Evolutionary conservation across 2,113 vertebrate genomes (phyloP).

Genomic region (Furnarius figulus): DNA sequence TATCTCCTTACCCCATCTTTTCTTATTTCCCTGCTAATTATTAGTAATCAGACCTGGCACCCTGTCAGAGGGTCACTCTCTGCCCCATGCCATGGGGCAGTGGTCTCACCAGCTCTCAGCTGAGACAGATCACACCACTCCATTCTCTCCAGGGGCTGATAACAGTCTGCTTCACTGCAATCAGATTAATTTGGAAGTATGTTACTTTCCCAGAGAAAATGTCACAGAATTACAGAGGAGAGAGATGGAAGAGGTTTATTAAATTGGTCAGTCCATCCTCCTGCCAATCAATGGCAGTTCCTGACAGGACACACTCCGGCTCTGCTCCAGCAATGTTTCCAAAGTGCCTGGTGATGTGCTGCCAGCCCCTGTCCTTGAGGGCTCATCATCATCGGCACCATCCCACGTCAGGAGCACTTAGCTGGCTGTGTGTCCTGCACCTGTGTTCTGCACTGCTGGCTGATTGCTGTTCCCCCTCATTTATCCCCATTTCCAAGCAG

Average conservation of each 20-base stretch:
- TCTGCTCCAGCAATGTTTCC: background rate
- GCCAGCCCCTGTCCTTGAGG: background rate
- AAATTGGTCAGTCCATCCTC: background rate
- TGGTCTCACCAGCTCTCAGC: background rate
- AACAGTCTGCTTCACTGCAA: background rate
- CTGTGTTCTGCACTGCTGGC: background rate
- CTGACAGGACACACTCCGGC: background rate
- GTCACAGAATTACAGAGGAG: background rate
- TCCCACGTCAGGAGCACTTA: background rate
- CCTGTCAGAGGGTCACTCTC: background rate
- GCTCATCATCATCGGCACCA: background rate
- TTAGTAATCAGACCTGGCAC: background rate
- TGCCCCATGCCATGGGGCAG: background rate
- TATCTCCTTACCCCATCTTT: background rate
- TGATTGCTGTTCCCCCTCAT: rapidly evolving
- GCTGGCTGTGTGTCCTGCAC: rapidly evolving
- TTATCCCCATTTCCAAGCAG: background rate
- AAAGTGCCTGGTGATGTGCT: background rate
- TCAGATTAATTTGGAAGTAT: background rate
- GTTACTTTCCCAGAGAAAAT: conserved; percentile 31
- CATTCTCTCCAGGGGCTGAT: background rate
- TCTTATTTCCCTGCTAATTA: background rate
- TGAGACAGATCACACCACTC: background rate
- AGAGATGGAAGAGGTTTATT: background rate
- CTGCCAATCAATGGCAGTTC: background rate